Base-by-base conservation (phyloP, 2,888 invertebrate genomes). In the Dugesia japonica region DNA sequence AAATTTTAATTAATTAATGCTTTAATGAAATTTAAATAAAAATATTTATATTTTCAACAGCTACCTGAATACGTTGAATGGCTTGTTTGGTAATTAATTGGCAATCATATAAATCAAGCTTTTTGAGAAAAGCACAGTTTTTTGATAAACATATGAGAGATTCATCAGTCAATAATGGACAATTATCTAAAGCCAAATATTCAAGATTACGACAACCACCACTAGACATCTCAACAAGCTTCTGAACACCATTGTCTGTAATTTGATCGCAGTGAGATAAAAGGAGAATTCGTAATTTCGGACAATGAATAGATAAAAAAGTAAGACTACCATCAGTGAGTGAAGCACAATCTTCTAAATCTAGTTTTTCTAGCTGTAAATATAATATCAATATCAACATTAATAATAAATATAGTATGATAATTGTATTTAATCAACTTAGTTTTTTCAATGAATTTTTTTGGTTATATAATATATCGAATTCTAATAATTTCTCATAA, bases 21-120 rank as follows among this genome's bases (percentile, higher is more conserved):
- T 7, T 31, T 31, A 56, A 13, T 56, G 4, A 9, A 56, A 56
- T 9, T 20, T n/a, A 20, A 56, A 9, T 56, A 13, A n/a, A 56
- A 56, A 20, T 9, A 56, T 20, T 56, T 13, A 38, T 13, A 38
- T 38, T 13, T 38, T 38, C 38, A 9, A 38, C 17, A 9, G 23
- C 26, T 23, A 79, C 97, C 88, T 94, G 89, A 80, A 98, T 89
- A 86, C 93, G 89, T 82, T 92, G 89, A 84, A 99, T 98, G 80
- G 95, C 98, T 83, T 92, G 91, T 83, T 95, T 89, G 74, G 97
- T 95, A 82, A 99, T 95, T 82, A 94, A 89, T 87, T 97, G 97
- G 86, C 98, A 98, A 87, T 99, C 98, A 85, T 97, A 99, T 78
- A 99, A 88, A 86, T 97, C 98, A 81, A 99, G 93, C 79, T 95